phyloP scores from a whole-genome alignment of 2,888 invertebrate genomes.

The Embidobia sp. region DNA sequence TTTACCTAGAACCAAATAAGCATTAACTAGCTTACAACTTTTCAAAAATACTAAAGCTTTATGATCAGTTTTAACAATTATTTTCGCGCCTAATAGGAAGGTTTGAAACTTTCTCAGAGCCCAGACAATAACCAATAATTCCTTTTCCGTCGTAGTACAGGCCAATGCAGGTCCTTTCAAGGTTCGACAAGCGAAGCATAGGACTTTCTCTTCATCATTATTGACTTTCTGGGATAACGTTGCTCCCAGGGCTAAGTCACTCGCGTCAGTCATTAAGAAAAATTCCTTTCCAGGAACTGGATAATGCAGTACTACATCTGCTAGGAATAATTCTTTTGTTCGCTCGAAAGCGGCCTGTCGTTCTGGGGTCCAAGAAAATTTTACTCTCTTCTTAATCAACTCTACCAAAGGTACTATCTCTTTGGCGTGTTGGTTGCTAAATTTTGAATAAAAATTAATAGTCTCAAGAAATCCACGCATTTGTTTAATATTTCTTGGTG shows the following conservation, averaged over 20 bases:
- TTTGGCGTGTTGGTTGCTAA: too few relatives aligned
- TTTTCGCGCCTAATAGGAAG: slow-evolving; percentile 64
- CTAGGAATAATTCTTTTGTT: background rate
- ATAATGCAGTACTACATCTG: slow-evolving; percentile 7
- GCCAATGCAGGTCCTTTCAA: slow-evolving; percentile 58
- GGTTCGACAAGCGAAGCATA: slow-evolving; percentile 66
- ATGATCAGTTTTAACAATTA: slow-evolving; percentile 69
- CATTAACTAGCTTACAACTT: slow-evolving; percentile 60
- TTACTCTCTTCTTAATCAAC: too few relatives aligned
- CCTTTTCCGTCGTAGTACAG: slow-evolving; percentile 69
- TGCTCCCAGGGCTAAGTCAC: slow-evolving; percentile 46
- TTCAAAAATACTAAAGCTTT: slow-evolving; percentile 68
- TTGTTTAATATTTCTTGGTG: too few relatives aligned
- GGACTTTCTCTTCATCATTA: slow-evolving; percentile 13
- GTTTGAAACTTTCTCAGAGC: slow-evolving; percentile 68
- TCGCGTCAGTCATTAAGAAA: slow-evolving; percentile 27
- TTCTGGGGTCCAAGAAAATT: slow-evolving; percentile 7
- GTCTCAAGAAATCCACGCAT: too few relatives aligned
- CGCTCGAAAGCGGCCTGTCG: background rate
- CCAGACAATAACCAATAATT: slow-evolving; percentile 68
- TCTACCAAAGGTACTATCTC: too few relatives aligned
- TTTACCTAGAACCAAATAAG: slow-evolving; percentile 26
- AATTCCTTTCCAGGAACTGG: slow-evolving; percentile 22
- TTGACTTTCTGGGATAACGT: slow-evolving; percentile 29
- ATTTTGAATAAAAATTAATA: too few relatives aligned